A percentile compares a stretch with the other conserved stretches of the same genome.
phyloP scores from a whole-genome alignment of 2,888 invertebrate species.

The Blastobasis adustella region DNA sequence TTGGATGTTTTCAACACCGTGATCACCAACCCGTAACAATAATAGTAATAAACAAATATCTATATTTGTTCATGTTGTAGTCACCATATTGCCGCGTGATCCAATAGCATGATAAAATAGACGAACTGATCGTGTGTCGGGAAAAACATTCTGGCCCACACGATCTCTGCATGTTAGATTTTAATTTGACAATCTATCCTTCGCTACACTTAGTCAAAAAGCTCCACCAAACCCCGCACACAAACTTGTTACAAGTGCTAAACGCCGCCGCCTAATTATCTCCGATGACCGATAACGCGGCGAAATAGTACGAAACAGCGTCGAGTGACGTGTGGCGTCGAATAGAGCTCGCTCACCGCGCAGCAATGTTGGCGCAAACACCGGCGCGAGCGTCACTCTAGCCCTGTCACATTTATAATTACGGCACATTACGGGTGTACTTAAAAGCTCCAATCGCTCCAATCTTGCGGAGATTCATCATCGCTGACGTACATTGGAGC shows the following conservation, averaged over 20 bases:
- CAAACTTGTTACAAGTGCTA: background rate
- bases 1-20: no score
- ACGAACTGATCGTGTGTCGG: no score
- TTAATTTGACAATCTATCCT: no score
- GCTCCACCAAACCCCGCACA: no score
- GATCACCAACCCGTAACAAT: no score
- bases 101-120: no score
- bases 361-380: conserved; percentile 28
- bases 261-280: conserved; percentile 10
- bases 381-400: conserved; percentile 29
- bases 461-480: conserved; percentile 43
- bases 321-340: conserved; percentile 38
- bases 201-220: no score
- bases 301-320: conserved; percentile 26
- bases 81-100: no score
- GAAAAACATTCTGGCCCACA: no score
- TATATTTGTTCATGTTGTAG: no score
- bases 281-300: conserved; percentile 41
- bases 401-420: conserved; percentile 54
- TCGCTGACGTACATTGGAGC: conserved; percentile 42
- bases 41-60: no score
- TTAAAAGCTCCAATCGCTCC: conserved; percentile 43
- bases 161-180: no score
- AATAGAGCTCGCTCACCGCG: conserved; percentile 38
- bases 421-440: conserved; percentile 30